Percentiles rank a stretch among this genome's conserved stretches.
Conservation (phyloP, 2,888 invertebrate genomes). For the Pammene aurita region DNA sequence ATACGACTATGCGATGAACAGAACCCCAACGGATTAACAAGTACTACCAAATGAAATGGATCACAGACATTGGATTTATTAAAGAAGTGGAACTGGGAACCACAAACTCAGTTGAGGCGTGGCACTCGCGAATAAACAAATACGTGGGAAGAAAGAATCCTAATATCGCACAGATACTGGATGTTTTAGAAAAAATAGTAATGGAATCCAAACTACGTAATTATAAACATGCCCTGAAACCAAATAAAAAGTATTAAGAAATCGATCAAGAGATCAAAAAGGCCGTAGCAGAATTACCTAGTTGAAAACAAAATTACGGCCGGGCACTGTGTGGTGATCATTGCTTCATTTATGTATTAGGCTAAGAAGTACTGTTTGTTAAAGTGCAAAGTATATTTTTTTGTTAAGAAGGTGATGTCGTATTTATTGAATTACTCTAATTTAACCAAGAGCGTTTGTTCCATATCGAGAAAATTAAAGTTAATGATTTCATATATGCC, state of each 20-base stretch:
- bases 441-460: not conserved
- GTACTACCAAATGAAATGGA: slow-evolving; percentile 22
- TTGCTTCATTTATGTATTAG: slow-evolving; percentile 7
- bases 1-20: slow-evolving; percentile 4
- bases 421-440: not conserved
- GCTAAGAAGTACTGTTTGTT: not conserved
- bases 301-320: not conserved
- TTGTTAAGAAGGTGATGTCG: not conserved
- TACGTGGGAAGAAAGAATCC: slow-evolving; percentile 13
- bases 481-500: not conserved
- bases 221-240: not conserved
- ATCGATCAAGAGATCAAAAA: slow-evolving; percentile 5
- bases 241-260: slow-evolving; percentile 7
- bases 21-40: slow-evolving; percentile 5
- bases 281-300: slow-evolving; percentile 2
- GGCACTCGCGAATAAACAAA: slow-evolving; percentile 6
- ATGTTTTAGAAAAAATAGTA: no score
- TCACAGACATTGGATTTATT: slow-evolving; percentile 17
- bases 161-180: not conserved
- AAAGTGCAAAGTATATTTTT: not conserved
- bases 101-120: slow-evolving; percentile 5
- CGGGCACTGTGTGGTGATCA: slow-evolving; percentile 3
- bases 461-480: not conserved
- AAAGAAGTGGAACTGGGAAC: slow-evolving; percentile 1
- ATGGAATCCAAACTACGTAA: not conserved